These are phyloP conservation scores for Monopis laevigella DNA, from an alignment of 2,888 invertebrate genomes.

Conservation along the genomic window DNA sequence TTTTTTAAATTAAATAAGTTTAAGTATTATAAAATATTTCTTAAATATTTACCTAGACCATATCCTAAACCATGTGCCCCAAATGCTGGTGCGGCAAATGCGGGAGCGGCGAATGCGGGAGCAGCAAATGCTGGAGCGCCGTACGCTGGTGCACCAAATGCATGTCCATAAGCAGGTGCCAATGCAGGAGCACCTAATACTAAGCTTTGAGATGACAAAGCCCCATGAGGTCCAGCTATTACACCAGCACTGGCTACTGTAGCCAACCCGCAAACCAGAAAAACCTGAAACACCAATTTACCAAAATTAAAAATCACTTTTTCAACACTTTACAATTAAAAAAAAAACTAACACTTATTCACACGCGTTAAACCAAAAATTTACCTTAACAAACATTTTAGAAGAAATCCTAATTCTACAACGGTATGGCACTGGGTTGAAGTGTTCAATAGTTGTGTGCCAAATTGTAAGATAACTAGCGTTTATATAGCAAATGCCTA, in stretches of 20 bases:
- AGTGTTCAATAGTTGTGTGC: constrained; percentile 48
- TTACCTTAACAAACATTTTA: constrained; percentile 61
- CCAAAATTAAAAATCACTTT: neutral
- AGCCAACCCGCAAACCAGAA: constrained; percentile 40
- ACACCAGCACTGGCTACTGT: constrained; percentile 59
- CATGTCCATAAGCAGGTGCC: constrained; percentile 31
- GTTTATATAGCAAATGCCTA: constrained; percentile 51
- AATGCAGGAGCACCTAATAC: constrained; percentile 36
- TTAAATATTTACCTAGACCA: constrained; percentile 28
- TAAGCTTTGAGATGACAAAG: constrained; percentile 49
- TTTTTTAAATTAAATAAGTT: neutral
- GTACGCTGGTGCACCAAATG: constrained; percentile 32
- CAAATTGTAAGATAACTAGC: constrained; percentile 49
- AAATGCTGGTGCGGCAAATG: constrained; percentile 25
- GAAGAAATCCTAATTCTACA: constrained; percentile 14
- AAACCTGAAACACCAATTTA: constrained; percentile 27
- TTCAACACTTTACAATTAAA: neutral
- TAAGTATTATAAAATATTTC: neutral
- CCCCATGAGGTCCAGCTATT: constrained; percentile 47
- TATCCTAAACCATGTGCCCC: constrained; percentile 31
- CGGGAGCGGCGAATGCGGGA: constrained; percentile 32
- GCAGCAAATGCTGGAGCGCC: constrained; percentile 18
- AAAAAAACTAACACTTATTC: neutral
- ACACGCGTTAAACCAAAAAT: constrained; percentile 5
- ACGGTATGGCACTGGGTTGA: constrained; percentile 28